Evolutionary conservation across 2,113 vertebrate genomes (phyloP).

Genomic region (Geococcyx californianus): DNA sequence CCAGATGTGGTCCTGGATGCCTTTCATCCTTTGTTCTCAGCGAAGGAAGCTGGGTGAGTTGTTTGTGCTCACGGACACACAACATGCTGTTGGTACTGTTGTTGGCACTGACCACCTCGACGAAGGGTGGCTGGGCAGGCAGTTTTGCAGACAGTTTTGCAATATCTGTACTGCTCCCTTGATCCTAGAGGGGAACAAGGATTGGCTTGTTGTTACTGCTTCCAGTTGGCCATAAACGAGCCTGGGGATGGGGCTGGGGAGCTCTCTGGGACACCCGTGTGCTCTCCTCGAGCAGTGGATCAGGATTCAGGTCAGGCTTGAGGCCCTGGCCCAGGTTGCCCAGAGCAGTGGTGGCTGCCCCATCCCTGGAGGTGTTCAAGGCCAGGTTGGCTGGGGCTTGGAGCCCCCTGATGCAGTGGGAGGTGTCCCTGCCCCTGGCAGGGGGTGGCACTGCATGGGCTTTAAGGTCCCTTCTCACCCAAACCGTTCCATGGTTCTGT

Average conservation of each 20-base stretch:
- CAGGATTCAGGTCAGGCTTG: not conserved
- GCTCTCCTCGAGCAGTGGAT: not conserved
- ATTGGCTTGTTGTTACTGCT: not conserved
- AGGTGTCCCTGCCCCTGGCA: too few relatives aligned
- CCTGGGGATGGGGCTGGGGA: not conserved
- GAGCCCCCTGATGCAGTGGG: too few relatives aligned
- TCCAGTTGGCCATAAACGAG: not conserved
- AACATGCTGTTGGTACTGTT: not conserved
- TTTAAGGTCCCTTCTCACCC: too few relatives aligned
- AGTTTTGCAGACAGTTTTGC: not conserved
- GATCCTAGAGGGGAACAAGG: not conserved
- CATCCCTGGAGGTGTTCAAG: too few relatives aligned
- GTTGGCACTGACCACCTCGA: accelerated
- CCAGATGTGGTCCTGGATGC: not conserved
- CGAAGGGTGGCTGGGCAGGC: not conserved
- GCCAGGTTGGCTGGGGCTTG: too few relatives aligned
- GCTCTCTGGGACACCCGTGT: not conserved
- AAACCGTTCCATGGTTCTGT: too few relatives aligned
- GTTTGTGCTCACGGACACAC: not conserved
- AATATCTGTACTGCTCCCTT: not conserved
- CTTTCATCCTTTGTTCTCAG: not conserved
- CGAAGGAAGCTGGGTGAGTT: not conserved
- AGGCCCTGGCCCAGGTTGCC: not conserved
- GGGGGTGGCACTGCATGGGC: too few relatives aligned
- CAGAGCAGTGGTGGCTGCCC: too few relatives aligned